Percentiles rank a stretch among this genome's conserved stretches.
Evolutionary conservation across 1,140 invertebrate genomes (phyloP).

Genomic region (Conopomorpha cramerella): DNA sequence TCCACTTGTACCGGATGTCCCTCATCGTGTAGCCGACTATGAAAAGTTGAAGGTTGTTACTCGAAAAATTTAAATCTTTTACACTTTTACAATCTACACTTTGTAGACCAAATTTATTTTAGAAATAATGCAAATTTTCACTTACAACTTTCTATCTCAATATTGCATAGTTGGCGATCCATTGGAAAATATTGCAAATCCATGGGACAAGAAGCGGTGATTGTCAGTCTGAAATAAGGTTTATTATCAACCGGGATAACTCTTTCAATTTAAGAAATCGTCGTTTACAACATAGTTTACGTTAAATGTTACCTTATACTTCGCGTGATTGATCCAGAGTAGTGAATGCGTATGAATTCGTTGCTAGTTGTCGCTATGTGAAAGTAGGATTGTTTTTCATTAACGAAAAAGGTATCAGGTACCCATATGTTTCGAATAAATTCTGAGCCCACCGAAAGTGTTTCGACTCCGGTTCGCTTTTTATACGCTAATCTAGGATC

Average conservation of each 20-base stretch:
- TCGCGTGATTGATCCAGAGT: slow-evolving; percentile 91
- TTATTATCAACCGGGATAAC: too few relatives aligned
- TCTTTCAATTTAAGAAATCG: too few relatives aligned
- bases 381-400: slow-evolving; percentile 96
- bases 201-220: slow-evolving; percentile 97
- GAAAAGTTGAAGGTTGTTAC: too few relatives aligned
- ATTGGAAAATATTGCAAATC: slow-evolving; percentile 97
- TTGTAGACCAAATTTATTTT: too few relatives aligned
- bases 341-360: slow-evolving; percentile 95
- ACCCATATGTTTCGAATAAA: slow-evolving; percentile 97
- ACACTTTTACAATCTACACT: too few relatives aligned
- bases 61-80: slow-evolving; percentile 18
- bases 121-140: slow-evolving; percentile 47
- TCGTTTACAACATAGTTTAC: too few relatives aligned
- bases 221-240: slow-evolving; percentile 86
- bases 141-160: slow-evolving; percentile 99
- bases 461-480: slow-evolving; percentile 80
- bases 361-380: slow-evolving; percentile 96
- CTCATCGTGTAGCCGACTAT: slow-evolving; percentile 96
- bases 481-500: slow-evolving; percentile 88
- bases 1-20: slow-evolving; percentile 96
- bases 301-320: slow-evolving; percentile 95
- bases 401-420: slow-evolving; percentile 95
- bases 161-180: slow-evolving; percentile 95
- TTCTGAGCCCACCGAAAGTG: slow-evolving; percentile 85